Conservation (phyloP, 2,888 invertebrate genomes). For the Chloroclystis v-ata region DNA sequence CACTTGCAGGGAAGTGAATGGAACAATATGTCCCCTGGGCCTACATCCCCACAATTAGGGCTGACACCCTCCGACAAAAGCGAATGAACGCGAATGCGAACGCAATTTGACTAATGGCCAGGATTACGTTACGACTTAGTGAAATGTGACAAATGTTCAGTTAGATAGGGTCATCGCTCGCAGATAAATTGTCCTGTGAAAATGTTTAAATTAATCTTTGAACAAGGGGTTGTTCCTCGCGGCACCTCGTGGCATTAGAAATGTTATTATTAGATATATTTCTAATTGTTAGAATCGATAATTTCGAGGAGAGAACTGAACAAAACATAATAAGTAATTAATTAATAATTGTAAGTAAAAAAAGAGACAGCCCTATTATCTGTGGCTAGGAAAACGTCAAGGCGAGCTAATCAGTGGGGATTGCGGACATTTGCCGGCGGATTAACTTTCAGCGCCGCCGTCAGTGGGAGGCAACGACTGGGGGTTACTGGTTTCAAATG, state of each 20-base stretch:
- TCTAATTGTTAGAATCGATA: no score
- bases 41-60: slow-evolving; percentile 60
- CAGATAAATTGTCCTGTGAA: slow-evolving; percentile 20
- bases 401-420: slow-evolving; percentile 55
- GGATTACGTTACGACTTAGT: slow-evolving; percentile 67
- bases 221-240: not conserved
- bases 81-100: slow-evolving; percentile 51
- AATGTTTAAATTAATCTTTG: slow-evolving; percentile 11
- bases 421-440: slow-evolving; percentile 47
- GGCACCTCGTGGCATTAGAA: not conserved
- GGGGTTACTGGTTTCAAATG: slow-evolving; percentile 1
- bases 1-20: slow-evolving; percentile 46
- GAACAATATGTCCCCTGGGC: slow-evolving; percentile 50
- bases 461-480: slow-evolving; percentile 16
- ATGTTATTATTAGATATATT: not conserved
- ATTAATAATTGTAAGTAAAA: not conserved
- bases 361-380: slow-evolving; percentile 13
- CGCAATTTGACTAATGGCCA: slow-evolving; percentile 61
- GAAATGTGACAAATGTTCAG: slow-evolving; percentile 51
- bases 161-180: slow-evolving; percentile 40
- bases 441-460: slow-evolving; percentile 33
- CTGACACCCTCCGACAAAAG: slow-evolving; percentile 67
- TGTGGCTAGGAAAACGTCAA: slow-evolving; percentile 12
- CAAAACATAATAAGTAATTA: no score
- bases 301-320: no score